Evolutionary conservation across 2,113 vertebrate species (phyloP), one percentile per base, ranked within the genome.

Genomic region (Ailuropoda melanoleuca): DNA sequence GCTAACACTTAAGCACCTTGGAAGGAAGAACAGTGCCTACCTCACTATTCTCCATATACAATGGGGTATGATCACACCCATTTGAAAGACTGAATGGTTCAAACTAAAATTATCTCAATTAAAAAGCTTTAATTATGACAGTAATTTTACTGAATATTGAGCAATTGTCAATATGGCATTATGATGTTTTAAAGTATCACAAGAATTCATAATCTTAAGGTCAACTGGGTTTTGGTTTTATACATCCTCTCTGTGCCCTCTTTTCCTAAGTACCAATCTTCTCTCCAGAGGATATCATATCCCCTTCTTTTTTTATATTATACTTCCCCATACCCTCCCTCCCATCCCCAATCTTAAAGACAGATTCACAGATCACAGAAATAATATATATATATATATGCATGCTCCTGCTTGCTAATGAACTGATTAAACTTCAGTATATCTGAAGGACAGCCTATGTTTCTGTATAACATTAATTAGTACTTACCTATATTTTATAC

Each of bases 101-200:
- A 43, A 37, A 18, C 4, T 39, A 64, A 86, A 88, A 90, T 84
- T 83, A 50, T 43, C 70, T 62, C 39, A 85, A 31, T 89, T 75
- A 81, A 70, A 68, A 9, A 29, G 34, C 46, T 93, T 15, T 78
- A 70, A 55, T 84, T 68, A 82, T 37, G 85, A 78, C 31, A 60
- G 24, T 55, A 53, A 84, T 92, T 95, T 95, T 92, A 84, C 83
- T 56, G 21, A 82, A 80, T 5, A 93, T 29, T 80, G 48, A 93
- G 66, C 81, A 34, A 50, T 46, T 74, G 14, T 83, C 64, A 88
- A 48, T 50, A 96, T 14, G 66, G 34, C 34, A 68, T 10, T 68
- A 68, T 37, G 34, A 68, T 68, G 19, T 37, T 68, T 37, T 68
- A 68, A 68, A 70, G 55, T 60, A 87, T 31, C 6, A 1, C 34